Evolutionary conservation across 2,888 invertebrate genomes (phyloP).

Genomic region (Crocallis elinguaria): DNA sequence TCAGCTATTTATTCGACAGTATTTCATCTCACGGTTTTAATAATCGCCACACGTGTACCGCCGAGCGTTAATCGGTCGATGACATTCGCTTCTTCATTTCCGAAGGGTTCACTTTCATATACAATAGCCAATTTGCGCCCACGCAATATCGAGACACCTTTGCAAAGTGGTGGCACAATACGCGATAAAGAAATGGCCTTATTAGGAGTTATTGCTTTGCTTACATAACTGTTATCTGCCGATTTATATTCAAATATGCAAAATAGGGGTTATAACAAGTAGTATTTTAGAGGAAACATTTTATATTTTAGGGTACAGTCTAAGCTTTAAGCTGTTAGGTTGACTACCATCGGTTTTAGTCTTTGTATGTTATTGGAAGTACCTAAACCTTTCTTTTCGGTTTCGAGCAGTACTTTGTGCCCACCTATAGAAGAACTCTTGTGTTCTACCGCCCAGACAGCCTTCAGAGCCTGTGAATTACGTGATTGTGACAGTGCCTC

Average conservation of each 20-base stretch:
- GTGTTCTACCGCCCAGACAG: no score
- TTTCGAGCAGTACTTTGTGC: no score
- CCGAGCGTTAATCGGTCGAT: conserved; percentile 27
- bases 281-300: conserved; percentile 28
- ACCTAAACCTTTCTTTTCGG: no score
- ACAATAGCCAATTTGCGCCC: conserved; percentile 42
- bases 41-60: conserved; percentile 29
- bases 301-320: not conserved
- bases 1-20: conserved; percentile 4
- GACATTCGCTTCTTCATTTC: conserved; percentile 35
- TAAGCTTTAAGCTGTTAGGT: not conserved
- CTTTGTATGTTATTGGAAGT: no score
- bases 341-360: not conserved
- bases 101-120: conserved; percentile 34
- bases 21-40: conserved; percentile 13
- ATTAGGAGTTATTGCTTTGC: conserved; percentile 38
- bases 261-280: conserved; percentile 33
- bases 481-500: no score
- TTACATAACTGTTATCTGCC: conserved; percentile 36
- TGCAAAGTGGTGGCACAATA: conserved; percentile 37
- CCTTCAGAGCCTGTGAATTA: no score
- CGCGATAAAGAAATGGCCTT: conserved; percentile 40
- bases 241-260: conserved; percentile 36
- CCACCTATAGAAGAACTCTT: no score
- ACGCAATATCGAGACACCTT: conserved; percentile 38